Evolutionary conservation across 2,113 vertebrate species (phyloP).

Genomic region (Leptobrachium leishanense): DNA sequence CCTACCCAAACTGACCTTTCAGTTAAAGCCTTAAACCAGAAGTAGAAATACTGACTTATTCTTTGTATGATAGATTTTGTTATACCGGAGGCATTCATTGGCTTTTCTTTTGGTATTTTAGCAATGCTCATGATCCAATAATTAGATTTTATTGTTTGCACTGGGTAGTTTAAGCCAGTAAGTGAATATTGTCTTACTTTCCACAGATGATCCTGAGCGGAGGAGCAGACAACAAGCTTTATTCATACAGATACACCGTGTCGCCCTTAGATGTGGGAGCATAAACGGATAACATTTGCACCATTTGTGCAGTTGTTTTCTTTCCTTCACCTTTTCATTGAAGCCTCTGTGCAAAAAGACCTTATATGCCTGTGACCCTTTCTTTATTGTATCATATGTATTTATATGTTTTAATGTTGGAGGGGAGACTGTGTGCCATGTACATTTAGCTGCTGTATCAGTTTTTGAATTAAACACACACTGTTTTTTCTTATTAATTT

Average conservation of each 20-base stretch:
- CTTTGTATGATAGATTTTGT: too few relatives aligned
- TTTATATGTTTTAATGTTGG: neutral
- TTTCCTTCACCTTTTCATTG: neutral
- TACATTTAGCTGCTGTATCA: neutral
- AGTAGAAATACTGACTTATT: too few relatives aligned
- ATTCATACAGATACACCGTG: conserved; percentile 85
- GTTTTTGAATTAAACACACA: neutral
- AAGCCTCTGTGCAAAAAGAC: neutral
- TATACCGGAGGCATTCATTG: too few relatives aligned
- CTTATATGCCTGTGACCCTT: neutral
- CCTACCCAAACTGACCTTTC: too few relatives aligned
- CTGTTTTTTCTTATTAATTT: neutral
- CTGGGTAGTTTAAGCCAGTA: neutral
- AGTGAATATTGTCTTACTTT: conserved; percentile 40
- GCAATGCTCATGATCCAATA: too few relatives aligned
- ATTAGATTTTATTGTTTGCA: too few relatives aligned
- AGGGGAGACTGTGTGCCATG: too few relatives aligned
- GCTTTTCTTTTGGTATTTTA: too few relatives aligned
- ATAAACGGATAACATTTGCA: conserved; percentile 56
- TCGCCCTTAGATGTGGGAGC: conserved; percentile 80
- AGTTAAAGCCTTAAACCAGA: too few relatives aligned
- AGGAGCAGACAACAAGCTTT: conserved; percentile 96
- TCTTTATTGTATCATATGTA: neutral
- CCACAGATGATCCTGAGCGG: conserved; percentile 89
- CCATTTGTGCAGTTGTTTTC: neutral